These are phyloP conservation scores for Didymodactylos carnosus DNA, from an alignment of 2,888 invertebrate genomes.

Conservation along the genomic window DNA sequence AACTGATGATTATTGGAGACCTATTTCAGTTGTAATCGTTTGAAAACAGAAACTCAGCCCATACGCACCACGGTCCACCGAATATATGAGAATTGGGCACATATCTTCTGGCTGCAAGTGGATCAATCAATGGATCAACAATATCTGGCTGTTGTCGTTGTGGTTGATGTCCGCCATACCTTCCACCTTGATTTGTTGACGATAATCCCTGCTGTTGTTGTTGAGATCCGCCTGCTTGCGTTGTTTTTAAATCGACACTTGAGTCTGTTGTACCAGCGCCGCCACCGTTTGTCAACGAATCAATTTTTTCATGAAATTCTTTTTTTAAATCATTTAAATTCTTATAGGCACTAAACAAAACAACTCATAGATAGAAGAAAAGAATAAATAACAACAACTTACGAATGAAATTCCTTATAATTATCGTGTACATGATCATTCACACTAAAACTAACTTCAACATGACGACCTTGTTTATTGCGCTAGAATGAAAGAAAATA, in stretches of 20 bases:
- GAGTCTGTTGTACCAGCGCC: not conserved
- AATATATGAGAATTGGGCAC: no score
- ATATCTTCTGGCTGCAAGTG: not conserved
- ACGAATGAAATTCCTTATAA: not conserved
- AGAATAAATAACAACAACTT: not conserved
- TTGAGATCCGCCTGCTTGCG: not conserved
- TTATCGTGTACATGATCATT: not conserved
- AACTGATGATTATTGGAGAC: no score
- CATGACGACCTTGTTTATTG: not conserved
- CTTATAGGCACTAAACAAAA: not conserved
- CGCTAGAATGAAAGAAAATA: not conserved
- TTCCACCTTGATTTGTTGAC: no score
- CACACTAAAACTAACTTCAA: not conserved
- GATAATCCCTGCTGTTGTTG: not conserved
- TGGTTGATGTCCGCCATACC: not conserved
- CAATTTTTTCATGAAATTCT: not conserved
- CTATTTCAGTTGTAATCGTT: not conserved
- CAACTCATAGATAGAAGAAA: not conserved
- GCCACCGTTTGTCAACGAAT: not conserved
- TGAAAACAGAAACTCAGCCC: no score
- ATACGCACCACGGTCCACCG: no score
- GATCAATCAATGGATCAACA: not conserved
- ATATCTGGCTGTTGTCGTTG: not conserved
- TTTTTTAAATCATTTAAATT: not conserved
- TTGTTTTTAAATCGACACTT: not conserved